Conservation (phyloP, 2,797 vertebrate species). For the Pantherophis alleghaniensis region DNA sequence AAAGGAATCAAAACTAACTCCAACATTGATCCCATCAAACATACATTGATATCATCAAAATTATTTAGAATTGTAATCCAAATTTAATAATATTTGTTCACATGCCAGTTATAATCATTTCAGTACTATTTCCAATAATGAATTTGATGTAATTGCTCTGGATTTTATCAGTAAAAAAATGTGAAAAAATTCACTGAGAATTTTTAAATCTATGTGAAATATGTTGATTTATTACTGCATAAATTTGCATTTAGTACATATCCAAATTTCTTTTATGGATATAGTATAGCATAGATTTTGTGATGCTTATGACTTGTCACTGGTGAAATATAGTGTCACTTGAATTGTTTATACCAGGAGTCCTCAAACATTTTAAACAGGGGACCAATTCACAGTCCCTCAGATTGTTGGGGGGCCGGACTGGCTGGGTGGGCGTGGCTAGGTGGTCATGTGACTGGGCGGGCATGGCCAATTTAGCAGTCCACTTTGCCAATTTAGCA, state of each 20-base stretch:
- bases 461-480: too few relatives aligned
- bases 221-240: background rate
- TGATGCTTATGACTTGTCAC: background rate
- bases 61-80: background rate
- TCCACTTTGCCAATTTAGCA: too few relatives aligned
- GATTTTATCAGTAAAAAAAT: background rate
- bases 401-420: too few relatives aligned
- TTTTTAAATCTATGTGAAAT: background rate
- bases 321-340: background rate
- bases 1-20: background rate
- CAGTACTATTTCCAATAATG: background rate
- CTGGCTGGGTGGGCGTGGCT: too few relatives aligned
- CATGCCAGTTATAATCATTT: background rate
- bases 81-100: background rate
- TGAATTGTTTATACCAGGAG: background rate
- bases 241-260: background rate
- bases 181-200: background rate
- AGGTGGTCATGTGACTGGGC: too few relatives aligned
- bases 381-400: too few relatives aligned
- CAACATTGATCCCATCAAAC: background rate
- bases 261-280: background rate
- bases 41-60: background rate
- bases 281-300: background rate
- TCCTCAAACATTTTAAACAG: too few relatives aligned
- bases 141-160: background rate